Conservation (phyloP, 1,140 invertebrate species). For the Caenorhabditis elegans region DNA sequence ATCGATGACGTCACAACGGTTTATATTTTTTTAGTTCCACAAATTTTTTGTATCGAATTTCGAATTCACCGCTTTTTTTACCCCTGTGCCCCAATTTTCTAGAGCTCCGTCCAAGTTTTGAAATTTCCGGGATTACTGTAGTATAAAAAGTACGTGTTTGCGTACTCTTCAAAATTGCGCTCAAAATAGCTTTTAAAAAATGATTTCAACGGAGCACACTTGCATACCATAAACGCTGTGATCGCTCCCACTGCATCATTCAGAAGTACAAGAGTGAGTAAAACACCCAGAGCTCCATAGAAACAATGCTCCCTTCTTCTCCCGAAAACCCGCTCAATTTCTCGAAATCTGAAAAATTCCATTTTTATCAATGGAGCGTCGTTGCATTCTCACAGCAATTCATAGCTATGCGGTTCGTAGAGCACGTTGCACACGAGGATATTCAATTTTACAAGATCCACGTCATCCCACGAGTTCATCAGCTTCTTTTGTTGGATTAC, state of each 20-base stretch:
- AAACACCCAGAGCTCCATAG: neutral
- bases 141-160: too few species aligned
- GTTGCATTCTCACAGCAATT: neutral
- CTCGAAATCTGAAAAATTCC: neutral
- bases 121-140: too few species aligned
- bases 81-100: too few species aligned
- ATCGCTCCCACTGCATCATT: neutral
- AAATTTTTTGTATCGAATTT: neutral
- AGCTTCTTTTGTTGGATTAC: neutral
- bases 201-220: too few species aligned
- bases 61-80: neutral
- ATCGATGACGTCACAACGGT: neutral
- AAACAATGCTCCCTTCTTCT: slow-evolving; percentile 17
- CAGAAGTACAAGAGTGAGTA: neutral
- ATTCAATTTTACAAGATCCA: slow-evolving; percentile 10
- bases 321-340: neutral
- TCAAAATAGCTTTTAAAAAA: too few species aligned
- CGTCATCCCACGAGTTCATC: neutral
- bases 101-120: too few species aligned
- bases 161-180: too few species aligned
- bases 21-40: neutral
- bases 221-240: neutral
- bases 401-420: neutral
- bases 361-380: neutral
- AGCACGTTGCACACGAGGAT: neutral